Conservation (phyloP, 2,113 vertebrate genomes). For the Otolemur garnettii region DNA sequence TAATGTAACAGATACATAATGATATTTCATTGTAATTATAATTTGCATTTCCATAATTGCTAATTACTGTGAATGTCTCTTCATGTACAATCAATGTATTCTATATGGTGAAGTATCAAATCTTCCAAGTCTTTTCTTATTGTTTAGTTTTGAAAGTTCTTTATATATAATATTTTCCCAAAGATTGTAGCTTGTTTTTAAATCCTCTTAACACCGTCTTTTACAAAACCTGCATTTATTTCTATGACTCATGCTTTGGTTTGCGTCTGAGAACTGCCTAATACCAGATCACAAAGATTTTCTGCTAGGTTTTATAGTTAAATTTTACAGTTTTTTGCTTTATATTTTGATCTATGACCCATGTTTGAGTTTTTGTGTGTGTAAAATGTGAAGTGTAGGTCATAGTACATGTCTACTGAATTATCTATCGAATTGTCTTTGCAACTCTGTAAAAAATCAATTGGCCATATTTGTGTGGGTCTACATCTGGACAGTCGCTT, state of each 20-base stretch:
- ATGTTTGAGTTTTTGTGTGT: neutral
- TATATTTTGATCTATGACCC: neutral
- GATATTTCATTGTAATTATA: neutral
- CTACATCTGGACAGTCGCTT: neutral
- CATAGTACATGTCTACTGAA: neutral
- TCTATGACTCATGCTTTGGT: neutral
- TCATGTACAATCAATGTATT: neutral
- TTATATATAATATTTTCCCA: neutral
- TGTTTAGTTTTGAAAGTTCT: neutral
- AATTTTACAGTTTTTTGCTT: neutral
- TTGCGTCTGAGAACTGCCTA: neutral
- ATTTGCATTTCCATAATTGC: neutral
- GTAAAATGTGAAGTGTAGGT: neutral
- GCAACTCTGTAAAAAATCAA: neutral
- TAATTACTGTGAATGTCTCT: neutral
- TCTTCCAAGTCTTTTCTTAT: neutral
- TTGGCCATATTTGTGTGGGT: neutral
- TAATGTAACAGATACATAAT: neutral
- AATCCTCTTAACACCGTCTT: neutral
- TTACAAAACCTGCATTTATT: neutral
- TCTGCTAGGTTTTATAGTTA: neutral
- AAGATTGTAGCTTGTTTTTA: neutral
- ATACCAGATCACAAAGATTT: neutral
- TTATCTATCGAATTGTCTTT: slow-evolving; percentile 10
- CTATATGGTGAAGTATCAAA: neutral